Conservation (phyloP, 2,888 invertebrate genomes). For the Drosophila aldrichi region DNA sequence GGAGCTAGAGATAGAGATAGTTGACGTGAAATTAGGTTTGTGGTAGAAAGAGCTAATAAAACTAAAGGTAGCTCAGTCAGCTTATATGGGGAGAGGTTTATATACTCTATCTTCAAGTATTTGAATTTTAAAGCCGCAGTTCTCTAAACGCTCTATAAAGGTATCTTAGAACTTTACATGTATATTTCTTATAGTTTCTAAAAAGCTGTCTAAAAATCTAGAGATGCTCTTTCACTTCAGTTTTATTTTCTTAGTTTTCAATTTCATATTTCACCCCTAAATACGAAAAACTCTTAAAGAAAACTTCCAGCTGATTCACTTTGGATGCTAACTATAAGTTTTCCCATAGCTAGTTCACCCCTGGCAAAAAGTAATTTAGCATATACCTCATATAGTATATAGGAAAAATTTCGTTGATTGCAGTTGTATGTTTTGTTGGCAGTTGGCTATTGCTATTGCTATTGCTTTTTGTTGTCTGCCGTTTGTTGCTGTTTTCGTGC, state of each 20-base stretch:
- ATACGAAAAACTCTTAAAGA: not conserved
- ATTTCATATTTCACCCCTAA: no score
- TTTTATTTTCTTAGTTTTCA: not conserved
- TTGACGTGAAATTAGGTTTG: no score
- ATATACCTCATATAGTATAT: not conserved
- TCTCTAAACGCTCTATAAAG: not conserved
- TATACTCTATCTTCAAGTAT: no score
- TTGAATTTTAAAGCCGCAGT: no score
- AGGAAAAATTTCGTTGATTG: constrained; percentile 5
- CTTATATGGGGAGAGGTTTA: not conserved
- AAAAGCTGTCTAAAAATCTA: not conserved
- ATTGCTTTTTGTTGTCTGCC: constrained; percentile 56
- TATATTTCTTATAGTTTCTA: not conserved
- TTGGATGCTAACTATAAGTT: not conserved
- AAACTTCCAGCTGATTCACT: not conserved
- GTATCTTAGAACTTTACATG: not conserved
- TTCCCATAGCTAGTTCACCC: not conserved
- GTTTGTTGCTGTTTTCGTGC: constrained; percentile 19
- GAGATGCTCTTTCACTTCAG: no score
- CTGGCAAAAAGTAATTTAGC: no score
- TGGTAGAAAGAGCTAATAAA: not conserved
- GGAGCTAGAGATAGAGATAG: no score
- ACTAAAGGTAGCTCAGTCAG: not conserved
- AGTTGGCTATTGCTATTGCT: constrained; percentile 21
- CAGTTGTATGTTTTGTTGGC: constrained; percentile 20